Base-by-base conservation (phyloP, 2,797 vertebrate genomes). In the Siniperca obscura region DNA sequence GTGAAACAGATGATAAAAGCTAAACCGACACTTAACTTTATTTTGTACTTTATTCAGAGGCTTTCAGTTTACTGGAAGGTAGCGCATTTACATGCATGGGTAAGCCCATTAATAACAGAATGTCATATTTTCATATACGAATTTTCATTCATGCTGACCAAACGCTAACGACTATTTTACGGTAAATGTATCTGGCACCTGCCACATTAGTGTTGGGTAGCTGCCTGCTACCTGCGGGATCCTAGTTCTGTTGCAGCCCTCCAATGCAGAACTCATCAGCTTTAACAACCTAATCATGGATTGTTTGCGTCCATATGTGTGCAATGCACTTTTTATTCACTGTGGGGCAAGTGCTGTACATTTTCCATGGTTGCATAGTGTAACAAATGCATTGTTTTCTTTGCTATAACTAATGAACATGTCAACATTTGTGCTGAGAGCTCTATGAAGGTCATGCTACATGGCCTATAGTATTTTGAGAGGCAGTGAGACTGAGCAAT, bases 361-460 rank as follows among this genome's bases (percentile, higher is more conserved):
- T 81, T 66, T 65, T 55, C 7, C 25, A 76, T 14, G 60, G 36
- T 34, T 40, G 57, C 36, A 40, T 25, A 78, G 34, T 65, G 22
- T 70, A 59, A 78, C 55, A 72, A 68, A 83, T 53, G 34, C 17
- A 44, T 79, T 73, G 38, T 84, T 87, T 82, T 78, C 55, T 40
- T 8, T 69, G 14, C 30, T 10, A 7, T 36, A 64, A 57, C 27
- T 34, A 59, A 52, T 5, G 25, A 66, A 38, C n/a, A 19, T 48
- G 57, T 62, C 34, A 36, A 10, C 27, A 74, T 52, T 36, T 67
- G 19, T 48, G 36, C 30, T 34, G 22, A 30, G 38, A 65, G 46
- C 22, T 55, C 30, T 22, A 14, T 25, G 2, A 78, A 68, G 19
- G 44, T 69, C 56, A 53, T 68, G 27, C 42, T 16, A 40, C 34